phyloP scores from a whole-genome alignment of 1,140 invertebrate genomes.

The Brachionus angularis region DNA sequence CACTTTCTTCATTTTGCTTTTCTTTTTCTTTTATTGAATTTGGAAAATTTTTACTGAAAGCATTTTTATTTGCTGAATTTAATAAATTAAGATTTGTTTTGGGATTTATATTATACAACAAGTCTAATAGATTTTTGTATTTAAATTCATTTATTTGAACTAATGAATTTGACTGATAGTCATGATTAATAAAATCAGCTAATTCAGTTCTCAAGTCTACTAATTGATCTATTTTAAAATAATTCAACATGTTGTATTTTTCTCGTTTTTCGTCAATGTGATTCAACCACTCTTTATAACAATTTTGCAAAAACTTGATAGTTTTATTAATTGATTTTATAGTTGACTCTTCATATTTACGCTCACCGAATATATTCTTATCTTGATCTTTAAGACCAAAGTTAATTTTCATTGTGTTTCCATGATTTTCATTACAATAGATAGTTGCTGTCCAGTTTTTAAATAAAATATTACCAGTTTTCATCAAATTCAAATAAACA shows the following conservation, averaged over 20 bases:
- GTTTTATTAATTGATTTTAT: conserved; percentile 47
- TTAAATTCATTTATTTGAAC: conserved; percentile 22
- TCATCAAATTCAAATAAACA: conserved; percentile 49
- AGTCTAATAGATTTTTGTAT: conserved; percentile 31
- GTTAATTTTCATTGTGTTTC: conserved; percentile 47
- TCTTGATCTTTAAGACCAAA: conserved; percentile 46
- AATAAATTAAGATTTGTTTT: conserved; percentile 44
- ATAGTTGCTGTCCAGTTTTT: conserved; percentile 49
- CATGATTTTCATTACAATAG: conserved; percentile 46
- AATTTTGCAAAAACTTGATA: conserved; percentile 50
- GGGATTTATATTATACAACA: conserved; percentile 48
- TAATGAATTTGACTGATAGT: too few species aligned
- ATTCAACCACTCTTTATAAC: conserved; percentile 49
- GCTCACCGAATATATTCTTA: conserved; percentile 43
- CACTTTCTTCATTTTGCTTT: not conserved
- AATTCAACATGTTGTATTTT: conserved; percentile 49
- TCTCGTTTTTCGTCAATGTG: conserved; percentile 48
- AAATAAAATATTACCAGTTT: conserved; percentile 51
- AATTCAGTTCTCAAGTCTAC: conserved; percentile 51
- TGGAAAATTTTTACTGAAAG: not conserved
- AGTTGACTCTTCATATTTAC: conserved; percentile 41
- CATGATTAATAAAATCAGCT: conserved; percentile 40
- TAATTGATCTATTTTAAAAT: conserved; percentile 51
- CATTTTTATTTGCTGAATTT: not conserved
- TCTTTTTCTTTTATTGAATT: not conserved